Evolutionary conservation across 2,113 vertebrate genomes (phyloP).

Genomic region (Herpetotheres cachinnans): DNA sequence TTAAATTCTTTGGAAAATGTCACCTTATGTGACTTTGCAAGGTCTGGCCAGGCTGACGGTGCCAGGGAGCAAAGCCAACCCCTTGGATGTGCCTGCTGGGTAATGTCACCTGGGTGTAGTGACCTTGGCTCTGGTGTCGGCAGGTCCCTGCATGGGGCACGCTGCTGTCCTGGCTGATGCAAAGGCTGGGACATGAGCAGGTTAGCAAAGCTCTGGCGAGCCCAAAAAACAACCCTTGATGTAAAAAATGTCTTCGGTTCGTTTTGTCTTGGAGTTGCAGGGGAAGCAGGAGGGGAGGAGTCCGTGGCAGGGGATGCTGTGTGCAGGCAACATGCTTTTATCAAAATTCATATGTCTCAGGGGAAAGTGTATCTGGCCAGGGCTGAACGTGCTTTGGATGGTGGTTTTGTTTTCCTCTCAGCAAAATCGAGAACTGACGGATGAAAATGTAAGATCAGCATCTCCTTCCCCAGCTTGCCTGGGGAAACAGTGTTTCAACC

Average conservation of each 20-base stretch:
- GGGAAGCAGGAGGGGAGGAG: not conserved
- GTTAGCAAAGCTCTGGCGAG: not conserved
- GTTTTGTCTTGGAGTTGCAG: not conserved
- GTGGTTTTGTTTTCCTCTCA: not conserved
- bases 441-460: not conserved
- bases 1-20: not conserved
- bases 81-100: not conserved
- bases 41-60: not conserved
- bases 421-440: not conserved
- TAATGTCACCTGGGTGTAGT: not conserved
- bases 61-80: constrained; percentile 20
- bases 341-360: not conserved
- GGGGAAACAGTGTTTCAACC: fast-evolving
- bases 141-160: not conserved
- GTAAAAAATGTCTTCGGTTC: not conserved
- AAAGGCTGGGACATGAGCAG: not conserved
- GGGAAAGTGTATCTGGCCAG: not conserved
- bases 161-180: not conserved
- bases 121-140: not conserved
- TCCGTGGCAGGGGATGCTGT: not conserved
- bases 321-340: fast-evolving
- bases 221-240: not conserved
- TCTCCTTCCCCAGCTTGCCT: not conserved
- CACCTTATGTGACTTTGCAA: not conserved
- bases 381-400: not conserved